phyloP scores from a whole-genome alignment of 2,113 vertebrate species.

The Trematomus loennbergii region DNA sequence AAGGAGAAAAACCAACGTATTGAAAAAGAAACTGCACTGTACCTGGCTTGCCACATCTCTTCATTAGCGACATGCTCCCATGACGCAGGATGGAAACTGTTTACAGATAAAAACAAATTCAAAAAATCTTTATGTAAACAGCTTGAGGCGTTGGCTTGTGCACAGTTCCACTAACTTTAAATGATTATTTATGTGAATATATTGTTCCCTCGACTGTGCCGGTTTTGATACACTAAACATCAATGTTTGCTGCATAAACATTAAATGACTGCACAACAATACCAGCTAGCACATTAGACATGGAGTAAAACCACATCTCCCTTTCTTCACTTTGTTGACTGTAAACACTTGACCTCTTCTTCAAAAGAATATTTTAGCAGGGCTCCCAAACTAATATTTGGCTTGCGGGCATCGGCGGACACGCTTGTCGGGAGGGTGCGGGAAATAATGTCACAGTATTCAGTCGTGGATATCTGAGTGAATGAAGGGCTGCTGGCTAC shows the following conservation, averaged over 20 bases:
- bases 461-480: constrained; percentile 83
- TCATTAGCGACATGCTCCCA: constrained; percentile 98
- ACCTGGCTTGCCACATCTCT: constrained; percentile 99
- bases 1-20: constrained; percentile 19
- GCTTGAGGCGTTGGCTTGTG: constrained; percentile 51
- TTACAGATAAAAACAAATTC: constrained; percentile 14
- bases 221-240: constrained; percentile 66
- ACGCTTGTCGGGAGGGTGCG: constrained; percentile 84
- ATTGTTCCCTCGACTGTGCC: constrained; percentile 60
- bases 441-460: constrained; percentile 88
- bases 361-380: constrained; percentile 86
- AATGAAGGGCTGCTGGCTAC: constrained; percentile 83
- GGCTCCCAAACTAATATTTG: constrained; percentile 82
- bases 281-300: constrained; percentile 76
- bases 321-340: constrained; percentile 72
- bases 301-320: constrained; percentile 75
- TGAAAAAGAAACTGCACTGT: constrained; percentile 40
- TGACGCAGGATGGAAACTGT: constrained; percentile 91
- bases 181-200: constrained; percentile 73
- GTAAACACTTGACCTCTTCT: constrained; percentile 84
- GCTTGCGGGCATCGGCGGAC: constrained; percentile 82
- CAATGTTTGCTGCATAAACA: constrained; percentile 72
- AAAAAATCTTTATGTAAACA: constrained; percentile 49
- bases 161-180: constrained; percentile 70
- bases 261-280: constrained; percentile 77